Evolutionary conservation across 2,113 vertebrate species (phyloP).

Genomic region (Arothron firmamentum): DNA sequence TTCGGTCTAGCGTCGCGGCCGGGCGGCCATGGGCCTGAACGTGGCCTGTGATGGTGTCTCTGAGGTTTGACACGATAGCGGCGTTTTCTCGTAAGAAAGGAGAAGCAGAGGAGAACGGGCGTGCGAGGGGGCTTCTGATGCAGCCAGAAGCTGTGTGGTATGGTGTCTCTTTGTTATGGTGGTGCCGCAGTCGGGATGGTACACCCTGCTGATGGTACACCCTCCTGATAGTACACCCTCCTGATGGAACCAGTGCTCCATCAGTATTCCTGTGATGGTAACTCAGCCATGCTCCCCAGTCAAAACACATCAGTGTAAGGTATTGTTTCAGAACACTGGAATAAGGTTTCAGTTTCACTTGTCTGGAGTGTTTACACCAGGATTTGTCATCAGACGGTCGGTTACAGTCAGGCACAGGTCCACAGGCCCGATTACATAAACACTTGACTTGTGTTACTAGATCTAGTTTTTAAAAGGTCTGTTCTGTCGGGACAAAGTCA

Average conservation of each 20-base stretch:
- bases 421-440: constrained; percentile 47
- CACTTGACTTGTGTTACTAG: neutral
- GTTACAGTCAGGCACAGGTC: constrained; percentile 15
- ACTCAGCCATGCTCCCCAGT: too few species aligned
- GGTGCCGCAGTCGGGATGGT: constrained; percentile 67
- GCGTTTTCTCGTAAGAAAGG: constrained; percentile 20
- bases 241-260: too few species aligned
- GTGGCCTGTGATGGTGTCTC: neutral
- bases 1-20: constrained; percentile 11
- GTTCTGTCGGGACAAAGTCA: constrained; percentile 29
- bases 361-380: neutral
- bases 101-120: constrained; percentile 40
- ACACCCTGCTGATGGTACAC: constrained; percentile 2
- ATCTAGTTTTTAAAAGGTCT: constrained; percentile 20
- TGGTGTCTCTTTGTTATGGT: constrained; percentile 67
- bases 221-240: too few species aligned
- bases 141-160: constrained; percentile 43
- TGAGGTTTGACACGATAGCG: neutral
- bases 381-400: neutral
- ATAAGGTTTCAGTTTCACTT: neutral
- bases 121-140: constrained; percentile 49
- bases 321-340: neutral
- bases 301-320: too few species aligned
- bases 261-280: too few species aligned
- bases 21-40: constrained; percentile 14